Evolutionary conservation across 2,797 vertebrate species (phyloP).

Genomic region (Vultur gryphus): DNA sequence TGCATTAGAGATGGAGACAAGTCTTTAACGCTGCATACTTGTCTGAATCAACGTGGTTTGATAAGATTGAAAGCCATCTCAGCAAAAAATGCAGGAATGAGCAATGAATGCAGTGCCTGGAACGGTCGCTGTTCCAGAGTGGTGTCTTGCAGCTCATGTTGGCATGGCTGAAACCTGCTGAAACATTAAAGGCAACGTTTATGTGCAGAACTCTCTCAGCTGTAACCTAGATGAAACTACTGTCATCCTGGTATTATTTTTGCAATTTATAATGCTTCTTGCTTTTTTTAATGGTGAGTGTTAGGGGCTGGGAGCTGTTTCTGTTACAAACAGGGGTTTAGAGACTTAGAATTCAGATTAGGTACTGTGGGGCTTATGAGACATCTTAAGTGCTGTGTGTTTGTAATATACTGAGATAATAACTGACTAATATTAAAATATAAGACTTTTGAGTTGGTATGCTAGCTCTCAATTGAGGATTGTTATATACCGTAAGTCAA

Average conservation of each 20-base stretch:
- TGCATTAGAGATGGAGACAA: not conserved
- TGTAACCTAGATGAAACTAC: not conserved
- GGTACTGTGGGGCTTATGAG: not conserved
- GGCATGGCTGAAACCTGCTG: not conserved
- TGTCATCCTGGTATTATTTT: not conserved
- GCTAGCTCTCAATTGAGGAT: not conserved
- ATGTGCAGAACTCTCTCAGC: not conserved
- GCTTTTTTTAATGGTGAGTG: fast-evolving
- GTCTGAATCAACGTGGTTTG: not conserved
- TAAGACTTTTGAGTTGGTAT: not conserved
- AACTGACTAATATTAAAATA: not conserved
- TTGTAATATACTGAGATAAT: not conserved
- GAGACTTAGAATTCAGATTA: not conserved
- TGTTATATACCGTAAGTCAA: not conserved
- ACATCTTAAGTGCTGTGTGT: not conserved
- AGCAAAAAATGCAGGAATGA: not conserved
- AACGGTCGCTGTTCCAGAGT: not conserved
- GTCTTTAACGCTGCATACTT: not conserved
- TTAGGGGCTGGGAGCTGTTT: not conserved
- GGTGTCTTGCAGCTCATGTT: not conserved
- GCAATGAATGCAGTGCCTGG: not conserved
- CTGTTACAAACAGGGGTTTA: not conserved
- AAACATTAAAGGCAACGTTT: not conserved
- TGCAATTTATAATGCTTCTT: not conserved
- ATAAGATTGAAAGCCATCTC: not conserved